Conservation (phyloP, 2,888 invertebrate species). For the Lasioglossum figueresi region DNA sequence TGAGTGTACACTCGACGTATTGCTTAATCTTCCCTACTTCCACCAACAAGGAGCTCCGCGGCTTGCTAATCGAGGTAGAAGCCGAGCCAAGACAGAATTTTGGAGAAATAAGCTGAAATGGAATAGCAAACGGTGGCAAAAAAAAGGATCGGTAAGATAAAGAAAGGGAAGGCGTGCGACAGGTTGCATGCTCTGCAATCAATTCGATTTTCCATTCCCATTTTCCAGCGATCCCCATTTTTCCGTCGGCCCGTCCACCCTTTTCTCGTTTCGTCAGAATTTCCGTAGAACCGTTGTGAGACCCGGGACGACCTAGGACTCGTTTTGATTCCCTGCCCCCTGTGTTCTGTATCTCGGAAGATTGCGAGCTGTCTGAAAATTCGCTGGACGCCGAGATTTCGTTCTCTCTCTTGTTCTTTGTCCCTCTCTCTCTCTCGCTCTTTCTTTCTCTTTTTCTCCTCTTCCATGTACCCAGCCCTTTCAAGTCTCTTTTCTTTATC, state of each 20-base stretch:
- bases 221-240: conserved; percentile 35
- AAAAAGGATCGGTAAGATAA: background rate
- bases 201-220: conserved; percentile 51
- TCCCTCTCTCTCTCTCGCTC: background rate
- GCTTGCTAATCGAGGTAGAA: background rate
- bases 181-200: conserved; percentile 34
- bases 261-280: conserved; percentile 49
- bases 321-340: conserved; percentile 40
- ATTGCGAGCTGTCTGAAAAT: conserved; percentile 36
- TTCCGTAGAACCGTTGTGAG: conserved; percentile 33
- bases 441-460: background rate
- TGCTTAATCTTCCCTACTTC: conserved; percentile 20
- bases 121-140: background rate
- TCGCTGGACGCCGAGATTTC: conserved; percentile 33
- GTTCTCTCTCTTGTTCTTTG: background rate
- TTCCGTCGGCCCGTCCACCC: conserved; percentile 40
- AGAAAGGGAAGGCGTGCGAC: conserved; percentile 8
- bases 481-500: conserved; percentile 27
- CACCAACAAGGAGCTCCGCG: background rate
- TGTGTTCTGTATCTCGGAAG: conserved; percentile 26
- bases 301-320: conserved; percentile 18
- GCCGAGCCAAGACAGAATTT: background rate
- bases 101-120: background rate
- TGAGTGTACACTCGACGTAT: conserved; percentile 19
- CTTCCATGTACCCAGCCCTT: conserved; percentile 9